A percentile compares a stretch with the other conserved stretches of the same genome.
Conservation (phyloP, 2,888 invertebrate genomes). For the Smittia aterrima region DNA sequence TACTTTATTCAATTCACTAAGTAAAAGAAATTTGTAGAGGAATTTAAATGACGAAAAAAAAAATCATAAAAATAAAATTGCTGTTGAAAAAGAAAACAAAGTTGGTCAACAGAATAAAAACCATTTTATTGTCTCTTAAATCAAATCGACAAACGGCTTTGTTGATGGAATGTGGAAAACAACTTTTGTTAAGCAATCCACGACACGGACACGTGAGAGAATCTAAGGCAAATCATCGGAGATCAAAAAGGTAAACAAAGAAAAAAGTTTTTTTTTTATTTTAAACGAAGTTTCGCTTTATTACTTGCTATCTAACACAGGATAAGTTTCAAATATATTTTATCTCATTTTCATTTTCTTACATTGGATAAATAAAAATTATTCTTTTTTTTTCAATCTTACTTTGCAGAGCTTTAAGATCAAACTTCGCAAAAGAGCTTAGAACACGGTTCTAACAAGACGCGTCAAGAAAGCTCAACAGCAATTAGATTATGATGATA, state of each 20-base stretch:
- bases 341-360: not conserved
- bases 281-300: not conserved
- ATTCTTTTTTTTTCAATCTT: too few species aligned
- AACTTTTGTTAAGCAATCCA: too few species aligned
- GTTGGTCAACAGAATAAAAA: not conserved
- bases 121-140: not conserved
- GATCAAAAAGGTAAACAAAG: not conserved
- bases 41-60: constrained; percentile 9
- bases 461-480: too few species aligned
- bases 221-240: too few species aligned
- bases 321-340: not conserved
- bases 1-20: constrained; percentile 7
- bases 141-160: not conserved
- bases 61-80: constrained; percentile 18
- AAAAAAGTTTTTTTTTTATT: too few species aligned
- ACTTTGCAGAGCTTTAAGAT: too few species aligned
- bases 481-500: too few species aligned
- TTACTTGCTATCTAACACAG: constrained; percentile 5
- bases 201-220: too few species aligned
- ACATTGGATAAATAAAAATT: not conserved
- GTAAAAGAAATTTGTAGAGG: not conserved
- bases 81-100: constrained; percentile 24
- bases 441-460: too few species aligned
- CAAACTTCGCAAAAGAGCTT: too few species aligned
- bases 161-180: too few species aligned